Percentiles rank a stretch among this genome's conserved stretches.
phyloP scores from a whole-genome alignment of 2,113 vertebrate species.

The Potamarius usumacintae region DNA sequence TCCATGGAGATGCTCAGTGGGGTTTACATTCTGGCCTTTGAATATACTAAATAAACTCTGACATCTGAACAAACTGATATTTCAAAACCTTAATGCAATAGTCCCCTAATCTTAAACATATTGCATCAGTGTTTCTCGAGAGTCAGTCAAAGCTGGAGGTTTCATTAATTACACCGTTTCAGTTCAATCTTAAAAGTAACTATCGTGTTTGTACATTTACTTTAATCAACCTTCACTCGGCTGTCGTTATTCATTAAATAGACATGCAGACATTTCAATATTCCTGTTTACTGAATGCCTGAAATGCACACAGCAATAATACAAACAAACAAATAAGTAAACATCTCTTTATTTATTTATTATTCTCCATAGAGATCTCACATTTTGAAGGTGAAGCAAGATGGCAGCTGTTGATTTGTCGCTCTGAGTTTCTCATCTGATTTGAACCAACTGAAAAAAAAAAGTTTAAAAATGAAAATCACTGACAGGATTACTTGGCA shows the following conservation, averaged over 20 bases:
- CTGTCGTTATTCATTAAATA: slow-evolving; percentile 31
- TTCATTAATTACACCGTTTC: background rate
- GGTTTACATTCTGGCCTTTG: background rate
- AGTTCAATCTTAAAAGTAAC: background rate
- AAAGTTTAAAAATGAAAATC: background rate
- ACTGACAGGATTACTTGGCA: background rate
- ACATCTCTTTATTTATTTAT: background rate
- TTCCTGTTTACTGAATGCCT: background rate
- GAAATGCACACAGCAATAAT: slow-evolving; percentile 17
- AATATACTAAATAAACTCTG: slow-evolving; percentile 3
- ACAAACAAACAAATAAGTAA: slow-evolving; percentile 5
- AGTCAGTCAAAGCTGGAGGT: background rate
- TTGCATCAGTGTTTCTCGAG: background rate
- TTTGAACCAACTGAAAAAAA: slow-evolving; percentile 7
- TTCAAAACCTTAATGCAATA: background rate
- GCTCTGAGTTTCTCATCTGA: background rate
- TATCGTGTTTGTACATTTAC: slow-evolving; percentile 5
- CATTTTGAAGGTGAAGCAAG: background rate
- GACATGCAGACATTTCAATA: slow-evolving; percentile 21
- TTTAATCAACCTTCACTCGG: slow-evolving; percentile 25
- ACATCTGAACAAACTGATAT: slow-evolving; percentile 9
- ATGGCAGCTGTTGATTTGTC: slow-evolving; percentile 14
- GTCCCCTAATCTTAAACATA: background rate
- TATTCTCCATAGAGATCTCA: slow-evolving; percentile 11
- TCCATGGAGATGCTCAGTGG: background rate